These are phyloP conservation scores for Argyrosomus japonicus DNA, from an alignment of 2,113 vertebrate species.

Conservation along the genomic window DNA sequence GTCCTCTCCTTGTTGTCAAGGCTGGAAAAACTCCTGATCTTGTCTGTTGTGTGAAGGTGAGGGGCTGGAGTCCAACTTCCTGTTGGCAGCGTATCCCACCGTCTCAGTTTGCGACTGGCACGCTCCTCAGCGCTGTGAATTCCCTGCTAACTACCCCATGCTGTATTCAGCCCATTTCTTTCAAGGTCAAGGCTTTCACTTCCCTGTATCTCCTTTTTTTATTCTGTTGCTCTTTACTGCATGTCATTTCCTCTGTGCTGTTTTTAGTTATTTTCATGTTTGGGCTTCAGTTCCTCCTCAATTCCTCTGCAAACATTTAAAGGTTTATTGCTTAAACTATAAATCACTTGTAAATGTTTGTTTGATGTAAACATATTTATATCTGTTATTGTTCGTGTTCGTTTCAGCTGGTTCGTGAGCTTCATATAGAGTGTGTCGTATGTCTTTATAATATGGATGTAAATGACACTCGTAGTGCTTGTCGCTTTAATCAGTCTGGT, in stretches of 20 bases:
- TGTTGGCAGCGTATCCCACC: slow-evolving; percentile 28
- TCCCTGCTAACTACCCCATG: slow-evolving; percentile 22
- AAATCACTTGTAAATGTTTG: background rate
- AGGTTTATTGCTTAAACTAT: background rate
- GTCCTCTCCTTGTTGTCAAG: slow-evolving; percentile 7
- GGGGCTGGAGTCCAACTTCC: slow-evolving; percentile 25
- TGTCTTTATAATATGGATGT: background rate
- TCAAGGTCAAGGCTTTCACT: slow-evolving; percentile 48
- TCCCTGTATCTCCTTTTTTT: background rate
- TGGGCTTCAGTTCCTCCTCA: background rate
- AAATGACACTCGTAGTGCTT: background rate
- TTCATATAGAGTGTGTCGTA: background rate
- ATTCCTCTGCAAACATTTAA: background rate
- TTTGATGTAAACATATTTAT: background rate
- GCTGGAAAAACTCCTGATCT: slow-evolving; percentile 24
- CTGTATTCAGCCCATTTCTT: slow-evolving; percentile 32
- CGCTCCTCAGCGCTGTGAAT: slow-evolving; percentile 25
- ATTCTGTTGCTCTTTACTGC: background rate
- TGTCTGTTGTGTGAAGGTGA: slow-evolving; percentile 16
- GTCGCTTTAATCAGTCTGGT: background rate
- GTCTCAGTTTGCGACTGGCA: slow-evolving; percentile 44
- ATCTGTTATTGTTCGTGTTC: background rate
- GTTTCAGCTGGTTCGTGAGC: slow-evolving; percentile 1
- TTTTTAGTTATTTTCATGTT: background rate
- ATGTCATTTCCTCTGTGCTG: background rate